Evolutionary conservation across 2,888 invertebrate species (phyloP).

Genomic region (Conchocele bisecta): DNA sequence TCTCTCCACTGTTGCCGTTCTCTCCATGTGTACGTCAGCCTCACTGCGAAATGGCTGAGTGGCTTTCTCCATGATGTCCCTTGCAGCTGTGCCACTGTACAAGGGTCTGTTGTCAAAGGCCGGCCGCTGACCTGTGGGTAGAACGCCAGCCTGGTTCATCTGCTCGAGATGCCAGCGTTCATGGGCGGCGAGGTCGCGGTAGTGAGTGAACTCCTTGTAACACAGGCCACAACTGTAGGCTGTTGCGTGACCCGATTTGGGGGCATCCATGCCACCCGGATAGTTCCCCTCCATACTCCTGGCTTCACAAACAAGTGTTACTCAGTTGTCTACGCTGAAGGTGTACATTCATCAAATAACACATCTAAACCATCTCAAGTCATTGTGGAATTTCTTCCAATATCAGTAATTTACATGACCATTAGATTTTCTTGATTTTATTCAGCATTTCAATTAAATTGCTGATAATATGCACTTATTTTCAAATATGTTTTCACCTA

Average conservation of each 20-base stretch:
- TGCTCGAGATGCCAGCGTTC: constrained; percentile 46
- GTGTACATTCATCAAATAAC: too few relatives aligned
- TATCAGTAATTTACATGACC: too few relatives aligned
- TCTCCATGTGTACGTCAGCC: too few relatives aligned
- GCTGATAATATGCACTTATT: too few relatives aligned
- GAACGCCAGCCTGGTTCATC: constrained; percentile 14
- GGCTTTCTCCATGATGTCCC: constrained; percentile 46
- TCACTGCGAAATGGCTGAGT: constrained; percentile 34
- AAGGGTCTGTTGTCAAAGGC: constrained; percentile 32
- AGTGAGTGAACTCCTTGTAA: constrained; percentile 38
- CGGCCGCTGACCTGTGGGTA: constrained; percentile 21
- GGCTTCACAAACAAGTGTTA: too few relatives aligned
- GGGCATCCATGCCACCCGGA: neutral
- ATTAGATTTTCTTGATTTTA: too few relatives aligned
- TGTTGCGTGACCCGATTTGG: constrained; percentile 16
- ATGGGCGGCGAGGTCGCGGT: constrained; percentile 44
- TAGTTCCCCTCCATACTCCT: constrained; percentile 46
- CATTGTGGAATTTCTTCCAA: too few relatives aligned
- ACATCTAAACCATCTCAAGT: too few relatives aligned
- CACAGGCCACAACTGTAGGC: constrained; percentile 45
- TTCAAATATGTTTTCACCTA: too few relatives aligned
- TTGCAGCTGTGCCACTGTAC: constrained; percentile 2
- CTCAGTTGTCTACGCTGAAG: too few relatives aligned
- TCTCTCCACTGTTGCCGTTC: too few relatives aligned
- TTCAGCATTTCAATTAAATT: too few relatives aligned